phyloP scores from a whole-genome alignment of 2,113 vertebrate genomes.

The Gymnobelideus leadbeateri region DNA sequence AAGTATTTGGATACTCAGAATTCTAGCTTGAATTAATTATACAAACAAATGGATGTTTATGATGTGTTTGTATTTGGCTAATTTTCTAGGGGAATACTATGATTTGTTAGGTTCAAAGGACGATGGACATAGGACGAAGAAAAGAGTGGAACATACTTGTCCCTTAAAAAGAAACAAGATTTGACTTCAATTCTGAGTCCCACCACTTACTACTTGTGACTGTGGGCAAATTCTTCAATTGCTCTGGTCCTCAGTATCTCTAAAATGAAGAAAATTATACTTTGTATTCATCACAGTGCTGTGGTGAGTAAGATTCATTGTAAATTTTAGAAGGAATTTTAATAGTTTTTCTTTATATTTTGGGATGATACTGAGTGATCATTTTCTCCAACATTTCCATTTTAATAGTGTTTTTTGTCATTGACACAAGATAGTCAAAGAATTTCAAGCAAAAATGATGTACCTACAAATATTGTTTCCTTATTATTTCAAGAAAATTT shows the following conservation, averaged over 20 bases:
- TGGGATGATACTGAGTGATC: neutral
- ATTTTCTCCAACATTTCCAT: neutral
- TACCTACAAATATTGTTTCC: neutral
- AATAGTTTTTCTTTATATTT: neutral
- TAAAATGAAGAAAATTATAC: neutral
- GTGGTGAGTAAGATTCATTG: neutral
- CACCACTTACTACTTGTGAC: neutral
- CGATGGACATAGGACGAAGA: neutral
- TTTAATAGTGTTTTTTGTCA: neutral
- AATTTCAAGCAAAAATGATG: neutral
- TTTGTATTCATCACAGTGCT: neutral
- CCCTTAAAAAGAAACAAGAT: neutral
- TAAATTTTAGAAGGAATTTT: too few relatives aligned
- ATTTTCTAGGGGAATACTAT: slow-evolving; percentile 47
- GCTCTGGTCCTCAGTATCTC: neutral
- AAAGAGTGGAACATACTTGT: neutral
- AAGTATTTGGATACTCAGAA: slow-evolving; percentile 66
- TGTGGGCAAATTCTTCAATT: neutral
- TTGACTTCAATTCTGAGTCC: neutral
- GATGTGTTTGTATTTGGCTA: slow-evolving; percentile 58
- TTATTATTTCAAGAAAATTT: neutral
- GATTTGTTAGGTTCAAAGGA: slow-evolving; percentile 57
- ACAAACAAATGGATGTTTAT: neutral
- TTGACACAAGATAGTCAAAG: neutral
- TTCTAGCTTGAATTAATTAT: slow-evolving; percentile 6